Conservation (phyloP, 2,797 vertebrate species). For the Enteromius thamalakanensis region DNA sequence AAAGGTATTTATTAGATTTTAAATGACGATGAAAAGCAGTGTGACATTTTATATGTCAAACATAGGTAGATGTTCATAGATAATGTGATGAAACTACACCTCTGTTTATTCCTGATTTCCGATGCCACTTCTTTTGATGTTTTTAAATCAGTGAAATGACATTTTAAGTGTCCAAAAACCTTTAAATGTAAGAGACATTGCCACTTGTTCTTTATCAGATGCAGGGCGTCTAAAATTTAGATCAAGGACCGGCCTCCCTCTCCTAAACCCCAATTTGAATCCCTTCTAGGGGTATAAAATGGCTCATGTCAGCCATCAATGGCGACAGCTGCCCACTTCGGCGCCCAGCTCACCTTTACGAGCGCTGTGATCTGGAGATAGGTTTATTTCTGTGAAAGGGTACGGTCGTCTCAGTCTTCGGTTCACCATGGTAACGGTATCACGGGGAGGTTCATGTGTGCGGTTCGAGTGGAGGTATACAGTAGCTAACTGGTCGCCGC, state of each 20-base stretch:
- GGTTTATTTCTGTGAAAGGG: conserved; percentile 56
- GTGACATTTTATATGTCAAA: neutral
- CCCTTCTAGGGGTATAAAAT: conserved; percentile 1
- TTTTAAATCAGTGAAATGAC: neutral
- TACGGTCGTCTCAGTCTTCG: conserved; percentile 52
- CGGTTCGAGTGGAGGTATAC: conserved; percentile 44
- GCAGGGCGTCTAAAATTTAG: neutral
- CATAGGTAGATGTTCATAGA: neutral
- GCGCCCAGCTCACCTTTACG: conserved; percentile 53
- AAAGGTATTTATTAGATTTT: neutral
- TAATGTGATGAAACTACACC: neutral
- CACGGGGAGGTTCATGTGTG: conserved; percentile 34
- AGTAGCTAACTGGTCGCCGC: conserved; percentile 39
- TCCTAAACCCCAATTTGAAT: neutral
- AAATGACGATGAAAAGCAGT: neutral
- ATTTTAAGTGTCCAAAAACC: neutral
- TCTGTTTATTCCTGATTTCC: neutral
- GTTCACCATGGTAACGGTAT: conserved; percentile 58
- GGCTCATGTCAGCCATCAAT: conserved; percentile 13
- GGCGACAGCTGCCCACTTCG: neutral
- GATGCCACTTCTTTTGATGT: neutral
- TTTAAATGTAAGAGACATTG: conserved; percentile 1
- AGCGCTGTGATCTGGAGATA: conserved; percentile 51
- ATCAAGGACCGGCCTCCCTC: neutral
- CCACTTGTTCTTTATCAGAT: neutral